phyloP scores from a whole-genome alignment of 2,113 vertebrate genomes.

The Vireo altiloquus region DNA sequence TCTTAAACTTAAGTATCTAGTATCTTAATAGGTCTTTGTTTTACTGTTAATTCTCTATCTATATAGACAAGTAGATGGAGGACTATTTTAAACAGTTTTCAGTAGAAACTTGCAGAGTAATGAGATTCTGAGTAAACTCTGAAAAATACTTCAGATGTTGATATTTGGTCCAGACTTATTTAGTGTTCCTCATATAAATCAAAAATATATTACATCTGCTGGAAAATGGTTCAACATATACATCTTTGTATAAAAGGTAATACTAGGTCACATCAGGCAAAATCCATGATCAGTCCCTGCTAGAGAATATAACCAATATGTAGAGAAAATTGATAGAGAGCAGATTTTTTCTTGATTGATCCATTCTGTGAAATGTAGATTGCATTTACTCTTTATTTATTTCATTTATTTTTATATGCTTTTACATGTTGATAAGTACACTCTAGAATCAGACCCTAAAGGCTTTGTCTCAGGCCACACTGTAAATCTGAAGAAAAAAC shows the following conservation, averaged over 20 bases:
- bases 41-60: background rate
- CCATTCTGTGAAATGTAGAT: background rate
- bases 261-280: background rate
- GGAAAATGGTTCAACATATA: background rate
- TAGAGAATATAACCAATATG: background rate
- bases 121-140: background rate
- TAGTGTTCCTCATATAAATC: background rate
- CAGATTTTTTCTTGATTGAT: background rate
- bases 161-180: background rate
- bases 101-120: background rate
- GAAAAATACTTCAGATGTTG: background rate
- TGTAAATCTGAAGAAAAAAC: background rate
- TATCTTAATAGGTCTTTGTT: background rate
- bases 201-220: background rate
- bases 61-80: background rate
- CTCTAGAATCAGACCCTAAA: background rate
- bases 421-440: background rate
- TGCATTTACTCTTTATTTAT: background rate
- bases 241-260: background rate
- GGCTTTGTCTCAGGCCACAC: background rate
- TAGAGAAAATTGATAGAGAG: background rate
- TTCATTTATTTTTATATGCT: background rate
- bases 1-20: background rate
- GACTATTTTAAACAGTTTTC: background rate
- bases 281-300: background rate